These are phyloP conservation scores for Huso huso DNA, from an alignment of 2,797 vertebrate genomes.

Conservation along the genomic window DNA sequence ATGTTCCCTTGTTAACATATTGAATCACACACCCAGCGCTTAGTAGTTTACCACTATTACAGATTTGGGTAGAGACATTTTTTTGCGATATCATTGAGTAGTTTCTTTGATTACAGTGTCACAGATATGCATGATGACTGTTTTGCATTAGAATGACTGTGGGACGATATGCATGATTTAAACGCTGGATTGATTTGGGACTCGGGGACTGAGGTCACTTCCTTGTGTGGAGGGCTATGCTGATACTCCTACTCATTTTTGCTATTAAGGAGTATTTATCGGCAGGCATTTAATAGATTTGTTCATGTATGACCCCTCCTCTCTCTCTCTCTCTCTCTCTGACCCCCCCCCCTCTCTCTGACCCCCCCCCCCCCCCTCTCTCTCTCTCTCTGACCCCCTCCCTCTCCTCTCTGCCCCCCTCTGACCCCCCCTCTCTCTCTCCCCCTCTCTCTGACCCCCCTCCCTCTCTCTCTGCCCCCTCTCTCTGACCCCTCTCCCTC, in stretches of 20 bases:
- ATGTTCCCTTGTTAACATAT: too few relatives aligned
- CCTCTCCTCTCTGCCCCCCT: constrained; percentile 13
- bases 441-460: too few relatives aligned
- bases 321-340: not conserved
- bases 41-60: too few relatives aligned
- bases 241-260: constrained; percentile 25
- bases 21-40: too few relatives aligned
- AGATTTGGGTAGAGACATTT: too few relatives aligned
- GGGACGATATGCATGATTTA: not conserved
- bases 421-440: not conserved
- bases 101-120: too few relatives aligned
- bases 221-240: constrained; percentile 50
- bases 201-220: constrained; percentile 41
- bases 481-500: constrained; percentile 32
- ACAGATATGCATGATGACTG: too few relatives aligned
- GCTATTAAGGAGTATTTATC: constrained; percentile 20
- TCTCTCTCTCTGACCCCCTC: constrained; percentile 30
- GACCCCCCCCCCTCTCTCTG: not conserved
- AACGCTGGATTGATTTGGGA: constrained; percentile 23
- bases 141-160: too few relatives aligned
- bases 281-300: constrained; percentile 28
- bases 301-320: not conserved
- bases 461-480: too few relatives aligned
- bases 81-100: too few relatives aligned
- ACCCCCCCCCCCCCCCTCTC: constrained; percentile 14